These are phyloP conservation scores for Leistus spinibarbis DNA, from an alignment of 2,888 invertebrate genomes.

Conservation along the genomic window DNA sequence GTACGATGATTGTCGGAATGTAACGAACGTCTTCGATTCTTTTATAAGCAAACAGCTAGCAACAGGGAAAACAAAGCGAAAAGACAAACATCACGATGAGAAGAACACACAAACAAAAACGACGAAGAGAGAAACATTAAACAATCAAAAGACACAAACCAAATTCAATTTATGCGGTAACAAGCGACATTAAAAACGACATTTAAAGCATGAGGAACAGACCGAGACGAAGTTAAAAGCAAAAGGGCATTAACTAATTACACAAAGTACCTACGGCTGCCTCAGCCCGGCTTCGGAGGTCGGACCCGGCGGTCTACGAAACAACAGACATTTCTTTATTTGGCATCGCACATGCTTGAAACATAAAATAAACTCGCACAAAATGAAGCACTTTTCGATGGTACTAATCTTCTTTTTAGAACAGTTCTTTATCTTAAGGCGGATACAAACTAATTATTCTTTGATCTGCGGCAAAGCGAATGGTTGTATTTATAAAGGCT, in stretches of 20 bases:
- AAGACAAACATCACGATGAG: constrained; percentile 34
- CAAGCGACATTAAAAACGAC: constrained; percentile 36
- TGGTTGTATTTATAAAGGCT: no score
- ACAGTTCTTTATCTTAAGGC: neutral
- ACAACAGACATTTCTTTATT: neutral
- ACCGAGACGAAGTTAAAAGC: constrained; percentile 29
- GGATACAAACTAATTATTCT: no score
- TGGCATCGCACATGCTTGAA: neutral
- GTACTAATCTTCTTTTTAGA: neutral
- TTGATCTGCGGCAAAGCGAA: no score
- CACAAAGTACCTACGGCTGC: constrained; percentile 20
- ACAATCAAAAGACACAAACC: constrained; percentile 39
- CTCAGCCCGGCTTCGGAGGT: neutral
- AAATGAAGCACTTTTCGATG: neutral
- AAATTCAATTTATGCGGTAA: constrained; percentile 39
- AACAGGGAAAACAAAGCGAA: constrained; percentile 19
- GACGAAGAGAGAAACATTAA: constrained; percentile 37
- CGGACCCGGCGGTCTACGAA: neutral
- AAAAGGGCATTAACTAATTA: constrained; percentile 39
- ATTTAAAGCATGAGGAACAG: constrained; percentile 19
- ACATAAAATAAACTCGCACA: neutral
- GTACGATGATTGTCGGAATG: neutral
- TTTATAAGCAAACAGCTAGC: no score
- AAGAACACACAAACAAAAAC: constrained; percentile 29
- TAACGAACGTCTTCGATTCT: neutral